phyloP scores from a whole-genome alignment of 2,888 invertebrate genomes.

The Nowickia ferox region DNA sequence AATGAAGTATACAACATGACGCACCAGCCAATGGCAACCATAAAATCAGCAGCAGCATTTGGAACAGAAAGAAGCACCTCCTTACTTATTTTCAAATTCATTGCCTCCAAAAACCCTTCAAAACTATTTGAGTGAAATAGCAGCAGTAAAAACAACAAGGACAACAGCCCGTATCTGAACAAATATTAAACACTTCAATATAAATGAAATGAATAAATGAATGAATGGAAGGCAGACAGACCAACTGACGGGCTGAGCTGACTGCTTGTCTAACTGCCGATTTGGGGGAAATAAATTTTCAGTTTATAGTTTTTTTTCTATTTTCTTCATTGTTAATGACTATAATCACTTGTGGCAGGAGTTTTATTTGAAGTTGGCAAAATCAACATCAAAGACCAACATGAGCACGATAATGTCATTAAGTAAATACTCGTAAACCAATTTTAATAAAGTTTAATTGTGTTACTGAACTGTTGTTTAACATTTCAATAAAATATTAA shows the following conservation, averaged over 20 bases:
- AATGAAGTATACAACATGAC: conserved; percentile 52
- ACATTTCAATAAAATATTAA: background rate
- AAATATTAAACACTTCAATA: conserved; percentile 50
- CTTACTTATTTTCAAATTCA: conserved; percentile 27
- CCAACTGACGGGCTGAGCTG: background rate
- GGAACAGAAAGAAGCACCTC: background rate
- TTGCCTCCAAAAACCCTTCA: conserved; percentile 17
- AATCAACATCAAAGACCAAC: background rate
- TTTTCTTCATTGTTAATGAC: background rate
- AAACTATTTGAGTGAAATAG: background rate
- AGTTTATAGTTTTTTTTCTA: background rate
- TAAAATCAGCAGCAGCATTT: background rate
- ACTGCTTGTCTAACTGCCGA: background rate
- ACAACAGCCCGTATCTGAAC: background rate
- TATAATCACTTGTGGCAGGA: conserved; percentile 37
- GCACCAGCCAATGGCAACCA: conserved; percentile 42
- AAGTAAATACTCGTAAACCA: background rate
- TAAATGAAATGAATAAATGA: conserved; percentile 62
- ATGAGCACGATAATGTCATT: conserved; percentile 1
- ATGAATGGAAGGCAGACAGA: background rate
- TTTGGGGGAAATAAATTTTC: conserved; percentile 25
- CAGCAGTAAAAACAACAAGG: background rate
- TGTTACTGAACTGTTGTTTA: background rate
- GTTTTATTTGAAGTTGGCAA: conserved; percentile 7
- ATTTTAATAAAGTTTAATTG: background rate